These are phyloP conservation scores for Strix aluco DNA, from an alignment of 2,113 vertebrate genomes.

Conservation along the genomic window DNA sequence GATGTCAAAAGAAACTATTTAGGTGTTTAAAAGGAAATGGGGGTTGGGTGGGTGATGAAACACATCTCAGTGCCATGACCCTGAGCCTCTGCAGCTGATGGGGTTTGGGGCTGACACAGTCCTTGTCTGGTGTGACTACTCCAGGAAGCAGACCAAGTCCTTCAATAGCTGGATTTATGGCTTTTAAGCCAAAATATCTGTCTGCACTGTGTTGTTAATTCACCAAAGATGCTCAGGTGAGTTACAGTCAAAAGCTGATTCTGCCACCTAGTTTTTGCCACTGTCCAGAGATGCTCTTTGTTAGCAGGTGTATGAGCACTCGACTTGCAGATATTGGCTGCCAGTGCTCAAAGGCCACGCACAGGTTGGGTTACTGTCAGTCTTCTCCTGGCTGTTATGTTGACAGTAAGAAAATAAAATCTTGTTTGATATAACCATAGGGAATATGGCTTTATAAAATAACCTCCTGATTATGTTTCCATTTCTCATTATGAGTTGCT, in stretches of 20 bases:
- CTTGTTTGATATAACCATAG: not conserved
- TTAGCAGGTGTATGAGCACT: not conserved
- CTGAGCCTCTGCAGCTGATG: not conserved
- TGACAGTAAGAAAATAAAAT: not conserved
- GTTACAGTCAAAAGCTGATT: not conserved
- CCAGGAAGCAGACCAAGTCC: not conserved
- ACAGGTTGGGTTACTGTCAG: not conserved
- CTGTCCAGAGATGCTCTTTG: not conserved
- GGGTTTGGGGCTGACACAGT: not conserved
- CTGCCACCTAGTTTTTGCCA: not conserved
- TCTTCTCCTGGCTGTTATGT: not conserved
- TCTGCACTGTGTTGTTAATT: not conserved
- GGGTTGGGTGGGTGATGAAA: not conserved
- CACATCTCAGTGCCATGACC: not conserved
- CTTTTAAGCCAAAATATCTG: not conserved
- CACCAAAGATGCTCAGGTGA: not conserved
- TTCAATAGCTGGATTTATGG: not conserved
- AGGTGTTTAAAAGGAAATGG: not conserved
- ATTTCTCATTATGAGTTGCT: not conserved
- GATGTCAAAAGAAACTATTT: not conserved
- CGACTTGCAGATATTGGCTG: fast-evolving
- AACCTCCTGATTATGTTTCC: not conserved
- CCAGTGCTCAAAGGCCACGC: not conserved
- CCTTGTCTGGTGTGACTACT: not conserved
- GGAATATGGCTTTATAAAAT: not conserved